Base-by-base conservation (phyloP, 2,888 invertebrate species). In the Cataglyphis rosenhaueri region DNA sequence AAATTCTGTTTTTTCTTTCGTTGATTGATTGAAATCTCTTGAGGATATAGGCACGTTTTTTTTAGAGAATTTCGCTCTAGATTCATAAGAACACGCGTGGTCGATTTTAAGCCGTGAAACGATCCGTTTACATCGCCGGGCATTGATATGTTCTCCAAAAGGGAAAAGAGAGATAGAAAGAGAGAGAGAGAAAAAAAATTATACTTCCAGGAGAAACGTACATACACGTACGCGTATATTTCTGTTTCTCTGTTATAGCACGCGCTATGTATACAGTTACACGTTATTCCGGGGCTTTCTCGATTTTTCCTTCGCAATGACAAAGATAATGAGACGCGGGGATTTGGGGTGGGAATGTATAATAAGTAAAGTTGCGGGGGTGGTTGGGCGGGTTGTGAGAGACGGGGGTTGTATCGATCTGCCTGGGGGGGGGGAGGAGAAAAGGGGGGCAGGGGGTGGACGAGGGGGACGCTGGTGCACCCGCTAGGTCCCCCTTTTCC, bases 401-500 rank as follows among this genome's bases (percentile, higher is more conserved):
- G 78, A 68, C 90, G 92, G 93, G 92, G 91, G 91, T 93, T 94
- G 94, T 94, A 94, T 93, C 93, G 93, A 93, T 94, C 93, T 94
- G 91, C 86, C 89, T 92, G 89, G 90, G 92, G 92, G 90, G 91
- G 89, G 89, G 92, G 93, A 91, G 91, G 21, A 21, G 21, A 90
- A 1, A 29, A 89, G 89, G 92, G 92, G 90, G 91, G 89, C 89
- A 92, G 93, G 92, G 91, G 91, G 55, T 66, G 88, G 89, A 92
- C 92, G 90, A 90, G 90, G 93, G 92, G 89, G 90, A 87, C 91
- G 91, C 87, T 86, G 87, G 87, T 89, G 82, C 89, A 89, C 88
- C 86, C 84, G 82, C 86, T 87, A 81, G 95, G 94, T 94, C 94
- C 94, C 94, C 94, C 94, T 95, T 95, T 95, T 87, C 87, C 84